Conservation (phyloP, 1,140 invertebrate species). For the Drosophila elegans region DNA sequence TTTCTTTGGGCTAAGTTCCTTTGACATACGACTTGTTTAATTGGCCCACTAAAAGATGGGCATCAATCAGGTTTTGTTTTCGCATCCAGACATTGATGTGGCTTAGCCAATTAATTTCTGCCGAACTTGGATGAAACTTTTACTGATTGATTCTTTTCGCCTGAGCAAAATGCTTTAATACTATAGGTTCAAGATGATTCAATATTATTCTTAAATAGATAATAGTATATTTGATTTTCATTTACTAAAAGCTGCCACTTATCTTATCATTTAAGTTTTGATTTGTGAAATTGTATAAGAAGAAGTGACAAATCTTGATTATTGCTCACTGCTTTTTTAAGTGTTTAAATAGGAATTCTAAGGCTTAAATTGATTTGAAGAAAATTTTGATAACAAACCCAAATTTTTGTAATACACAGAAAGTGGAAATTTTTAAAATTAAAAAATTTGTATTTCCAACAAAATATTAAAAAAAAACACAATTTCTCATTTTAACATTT, state of each 20-base stretch:
- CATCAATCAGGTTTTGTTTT: conserved; percentile 65
- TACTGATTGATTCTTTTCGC: not conserved
- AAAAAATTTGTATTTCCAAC: too few species aligned
- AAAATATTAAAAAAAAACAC: not conserved
- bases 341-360: too few species aligned
- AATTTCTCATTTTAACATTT: not conserved
- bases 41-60: conserved; percentile 74
- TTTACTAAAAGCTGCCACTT: too few species aligned
- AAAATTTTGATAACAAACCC: too few species aligned
- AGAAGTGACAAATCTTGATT: too few species aligned
- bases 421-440: too few species aligned
- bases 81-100: conserved; percentile 23
- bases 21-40: conserved; percentile 80
- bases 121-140: conserved; percentile 22
- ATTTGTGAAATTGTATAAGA: not conserved
- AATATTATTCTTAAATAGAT: conserved; percentile 12
- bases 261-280: not conserved
- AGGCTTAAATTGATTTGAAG: too few species aligned
- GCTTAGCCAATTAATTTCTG: conserved; percentile 55
- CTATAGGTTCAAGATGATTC: not conserved
- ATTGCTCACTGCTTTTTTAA: too few species aligned
- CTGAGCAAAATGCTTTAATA: conserved; percentile 4
- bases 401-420: too few species aligned
- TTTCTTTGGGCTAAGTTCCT: not conserved
- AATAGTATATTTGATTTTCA: not conserved